Evolutionary conservation across 2,113 vertebrate species (phyloP).

Genomic region (Platysternon megacephalum): DNA sequence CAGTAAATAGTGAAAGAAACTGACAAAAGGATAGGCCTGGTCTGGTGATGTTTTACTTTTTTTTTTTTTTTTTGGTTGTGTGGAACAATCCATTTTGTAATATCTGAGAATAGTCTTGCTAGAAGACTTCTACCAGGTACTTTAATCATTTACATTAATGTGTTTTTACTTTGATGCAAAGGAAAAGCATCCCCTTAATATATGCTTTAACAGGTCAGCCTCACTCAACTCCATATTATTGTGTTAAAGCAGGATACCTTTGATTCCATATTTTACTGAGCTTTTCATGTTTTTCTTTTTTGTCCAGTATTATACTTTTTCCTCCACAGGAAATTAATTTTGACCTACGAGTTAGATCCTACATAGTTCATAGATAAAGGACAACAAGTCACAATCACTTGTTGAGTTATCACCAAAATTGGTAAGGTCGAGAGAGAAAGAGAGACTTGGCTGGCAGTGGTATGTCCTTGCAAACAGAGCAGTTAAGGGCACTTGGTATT

Average conservation of each 20-base stretch:
- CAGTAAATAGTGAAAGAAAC: accelerated
- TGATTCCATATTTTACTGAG: background rate
- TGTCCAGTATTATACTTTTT: background rate
- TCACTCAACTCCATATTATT: background rate
- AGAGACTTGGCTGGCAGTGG: background rate
- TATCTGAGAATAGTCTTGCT: background rate
- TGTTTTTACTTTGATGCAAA: background rate
- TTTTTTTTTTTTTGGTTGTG: background rate
- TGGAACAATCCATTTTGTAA: background rate
- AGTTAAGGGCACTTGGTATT: background rate
- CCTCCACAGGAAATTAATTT: background rate
- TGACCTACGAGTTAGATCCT: background rate
- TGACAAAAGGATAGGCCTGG: background rate
- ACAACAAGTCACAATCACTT: background rate
- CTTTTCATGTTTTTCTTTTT: background rate
- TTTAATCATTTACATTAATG: background rate
- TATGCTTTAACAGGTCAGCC: background rate
- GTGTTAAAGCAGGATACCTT: accelerated
- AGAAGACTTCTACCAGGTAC: background rate
- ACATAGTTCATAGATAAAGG: background rate
- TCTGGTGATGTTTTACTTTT: background rate
- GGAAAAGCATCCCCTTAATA: background rate
- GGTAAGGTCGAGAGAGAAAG: background rate
- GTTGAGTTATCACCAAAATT: background rate
- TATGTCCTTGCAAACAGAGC: background rate